Evolutionary conservation across 2,888 invertebrate species (phyloP), one percentile per base, ranked within the genome.

Genomic region (Tryphoninae sp.): DNA sequence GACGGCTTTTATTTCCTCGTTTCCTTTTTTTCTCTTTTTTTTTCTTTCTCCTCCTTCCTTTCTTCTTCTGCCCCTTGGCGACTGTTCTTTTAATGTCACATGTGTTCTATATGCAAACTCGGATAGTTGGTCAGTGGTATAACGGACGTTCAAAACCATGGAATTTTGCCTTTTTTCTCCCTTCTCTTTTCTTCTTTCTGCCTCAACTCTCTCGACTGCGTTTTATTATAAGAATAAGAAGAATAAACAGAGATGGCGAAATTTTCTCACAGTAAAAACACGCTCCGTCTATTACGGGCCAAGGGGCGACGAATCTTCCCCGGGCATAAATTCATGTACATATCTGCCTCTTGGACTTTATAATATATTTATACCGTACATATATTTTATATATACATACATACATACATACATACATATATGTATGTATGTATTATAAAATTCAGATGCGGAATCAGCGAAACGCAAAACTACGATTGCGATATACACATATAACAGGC

Each of bases 401-500:
- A n/a, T n/a, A n/a, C n/a, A n/a, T n/a, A n/a, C n/a, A n/a, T n/a
- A n/a, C n/a, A n/a, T n/a, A n/a, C n/a, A n/a, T 19, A 19, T 19
- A 19, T 33, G 22, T 40, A 69, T 40, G 26, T 55, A 19, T 11
- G 13, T 55, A 69, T 69, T 19, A 16, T 23, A 51, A 62, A 65
- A 53, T 65, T 40, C 58, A 67, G 68, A 51, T 77, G 62, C 58
- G 65, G 61, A 84, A 72, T 71, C 84, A 85, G 71, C 83, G 80
- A 83, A 77, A 71, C 83, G 83, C 80, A 80, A 82, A 83, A 83
- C 82, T 73, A 83, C 84, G 74, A 80, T 84, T 81, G 61, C 73
- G 68, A 77, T 62, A 67, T 76, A 81, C 79, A 82, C 77, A 68
- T 72, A 87, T 88, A 89, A 86, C 84, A 87, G 83, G 84, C 81